Conservation (phyloP, 2,113 vertebrate species). For the Laticauda colubrina region DNA sequence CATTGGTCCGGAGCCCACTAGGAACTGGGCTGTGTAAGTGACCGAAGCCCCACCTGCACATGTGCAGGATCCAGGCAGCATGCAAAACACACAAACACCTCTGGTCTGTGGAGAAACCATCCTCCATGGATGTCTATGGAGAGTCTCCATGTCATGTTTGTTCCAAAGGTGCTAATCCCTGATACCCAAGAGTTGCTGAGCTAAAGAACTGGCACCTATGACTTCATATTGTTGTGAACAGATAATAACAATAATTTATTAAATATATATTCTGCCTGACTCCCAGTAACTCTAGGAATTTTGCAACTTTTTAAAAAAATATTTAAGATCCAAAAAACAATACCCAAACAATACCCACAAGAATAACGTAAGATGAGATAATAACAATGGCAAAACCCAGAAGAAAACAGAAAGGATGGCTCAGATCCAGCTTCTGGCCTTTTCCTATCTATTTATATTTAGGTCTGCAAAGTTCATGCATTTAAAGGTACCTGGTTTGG, state of each 20-base stretch:
- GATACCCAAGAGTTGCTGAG: neutral
- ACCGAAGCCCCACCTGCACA: neutral
- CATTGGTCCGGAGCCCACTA: neutral
- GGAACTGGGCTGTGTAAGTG: neutral
- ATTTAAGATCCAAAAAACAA: neutral
- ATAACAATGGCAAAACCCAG: neutral
- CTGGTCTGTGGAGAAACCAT: no score
- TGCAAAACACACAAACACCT: neutral
- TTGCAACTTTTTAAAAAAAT: neutral
- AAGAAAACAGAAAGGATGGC: neutral
- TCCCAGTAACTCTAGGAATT: neutral
- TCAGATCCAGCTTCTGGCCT: slow-evolving; percentile 22
- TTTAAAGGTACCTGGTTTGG: slow-evolving; percentile 52
- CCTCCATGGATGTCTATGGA: no score
- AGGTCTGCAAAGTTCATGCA: slow-evolving; percentile 56
- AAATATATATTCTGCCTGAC: neutral
- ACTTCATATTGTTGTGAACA: neutral
- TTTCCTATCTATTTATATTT: slow-evolving; percentile 42
- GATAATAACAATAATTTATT: neutral
- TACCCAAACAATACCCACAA: neutral
- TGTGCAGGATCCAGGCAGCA: neutral
- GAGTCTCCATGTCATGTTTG: no score
- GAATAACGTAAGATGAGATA: neutral
- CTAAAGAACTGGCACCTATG: neutral
- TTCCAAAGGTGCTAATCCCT: neutral